Evolutionary conservation across 2,888 invertebrate genomes (phyloP).

Genomic region (Leptothorax acervorum): DNA sequence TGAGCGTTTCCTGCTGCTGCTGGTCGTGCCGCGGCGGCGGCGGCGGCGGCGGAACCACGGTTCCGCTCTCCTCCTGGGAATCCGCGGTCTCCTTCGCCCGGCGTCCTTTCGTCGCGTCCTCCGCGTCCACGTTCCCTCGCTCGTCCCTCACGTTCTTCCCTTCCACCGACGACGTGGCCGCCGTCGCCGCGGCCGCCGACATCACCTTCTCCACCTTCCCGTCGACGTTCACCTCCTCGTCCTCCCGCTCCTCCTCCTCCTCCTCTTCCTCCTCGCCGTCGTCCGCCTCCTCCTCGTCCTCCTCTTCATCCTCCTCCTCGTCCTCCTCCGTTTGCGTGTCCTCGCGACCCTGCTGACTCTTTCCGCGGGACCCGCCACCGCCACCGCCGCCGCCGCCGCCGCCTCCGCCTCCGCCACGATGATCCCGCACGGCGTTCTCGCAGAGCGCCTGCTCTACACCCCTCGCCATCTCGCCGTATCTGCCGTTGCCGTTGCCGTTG

Average conservation of each 20-base stretch:
- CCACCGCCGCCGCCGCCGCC: background rate
- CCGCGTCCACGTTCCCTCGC: constrained; percentile 48
- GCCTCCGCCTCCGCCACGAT: background rate
- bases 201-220: constrained; percentile 38
- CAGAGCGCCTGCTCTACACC: constrained; percentile 67
- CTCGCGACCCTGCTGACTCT: constrained; percentile 59
- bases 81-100: constrained; percentile 32
- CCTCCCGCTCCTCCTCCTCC: constrained; percentile 57
- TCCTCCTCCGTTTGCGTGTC: constrained; percentile 75
- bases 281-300: constrained; percentile 69
- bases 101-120: constrained; percentile 52
- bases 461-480: constrained; percentile 71
- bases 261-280: constrained; percentile 72
- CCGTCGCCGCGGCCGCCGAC: constrained; percentile 39
- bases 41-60: constrained; percentile 22
- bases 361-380: constrained; percentile 27
- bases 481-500: constrained; percentile 44
- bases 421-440: constrained; percentile 32
- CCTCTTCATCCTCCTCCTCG: constrained; percentile 74
- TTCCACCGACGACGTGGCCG: constrained; percentile 58
- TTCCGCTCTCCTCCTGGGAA: constrained; percentile 36
- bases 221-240: constrained; percentile 50
- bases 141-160: constrained; percentile 62
- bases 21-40: constrained; percentile 66
- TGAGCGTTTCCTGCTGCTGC: constrained; percentile 90